phyloP scores from a whole-genome alignment of 2,797 vertebrate species.

The Parambassis ranga region DNA sequence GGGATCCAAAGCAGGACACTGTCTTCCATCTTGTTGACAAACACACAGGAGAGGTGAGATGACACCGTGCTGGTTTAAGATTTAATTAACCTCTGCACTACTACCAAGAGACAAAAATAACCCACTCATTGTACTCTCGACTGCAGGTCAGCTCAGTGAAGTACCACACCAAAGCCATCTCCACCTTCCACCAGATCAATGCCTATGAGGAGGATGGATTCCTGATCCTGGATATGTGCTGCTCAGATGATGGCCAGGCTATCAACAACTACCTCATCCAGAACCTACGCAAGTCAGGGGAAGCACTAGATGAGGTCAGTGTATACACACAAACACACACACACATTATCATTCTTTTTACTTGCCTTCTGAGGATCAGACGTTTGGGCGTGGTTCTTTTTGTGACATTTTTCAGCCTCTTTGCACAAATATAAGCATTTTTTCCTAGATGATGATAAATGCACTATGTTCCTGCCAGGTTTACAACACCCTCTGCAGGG shows the following conservation, averaged over 20 bases:
- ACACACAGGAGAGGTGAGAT: slow-evolving; percentile 85
- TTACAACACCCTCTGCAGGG: slow-evolving; percentile 73
- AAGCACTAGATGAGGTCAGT: slow-evolving; percentile 77
- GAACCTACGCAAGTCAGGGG: slow-evolving; percentile 87
- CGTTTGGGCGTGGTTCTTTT: too few species aligned
- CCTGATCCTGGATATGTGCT: slow-evolving; percentile 90
- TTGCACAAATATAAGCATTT: too few species aligned
- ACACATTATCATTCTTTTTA: background rate
- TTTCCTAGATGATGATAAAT: too few species aligned
- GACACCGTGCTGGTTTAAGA: too few species aligned
- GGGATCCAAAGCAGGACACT: slow-evolving; percentile 88
- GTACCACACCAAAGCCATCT: slow-evolving; percentile 83
- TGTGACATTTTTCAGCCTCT: background rate
- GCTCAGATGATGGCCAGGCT: slow-evolving; percentile 82
- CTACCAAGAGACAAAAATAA: background rate
- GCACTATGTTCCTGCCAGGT: slow-evolving; percentile 61
- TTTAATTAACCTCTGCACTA: too few species aligned
- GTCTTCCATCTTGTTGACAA: slow-evolving; percentile 89
- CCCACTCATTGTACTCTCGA: background rate
- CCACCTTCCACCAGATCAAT: slow-evolving; percentile 93
- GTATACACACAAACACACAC: background rate
- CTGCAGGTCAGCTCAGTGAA: slow-evolving; percentile 81
- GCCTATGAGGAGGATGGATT: slow-evolving; percentile 90
- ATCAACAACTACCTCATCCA: slow-evolving; percentile 85
- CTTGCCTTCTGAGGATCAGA: too few species aligned